Evolutionary conservation across 1,140 invertebrate species (phyloP).

Genomic region (Conus ventricosus): DNA sequence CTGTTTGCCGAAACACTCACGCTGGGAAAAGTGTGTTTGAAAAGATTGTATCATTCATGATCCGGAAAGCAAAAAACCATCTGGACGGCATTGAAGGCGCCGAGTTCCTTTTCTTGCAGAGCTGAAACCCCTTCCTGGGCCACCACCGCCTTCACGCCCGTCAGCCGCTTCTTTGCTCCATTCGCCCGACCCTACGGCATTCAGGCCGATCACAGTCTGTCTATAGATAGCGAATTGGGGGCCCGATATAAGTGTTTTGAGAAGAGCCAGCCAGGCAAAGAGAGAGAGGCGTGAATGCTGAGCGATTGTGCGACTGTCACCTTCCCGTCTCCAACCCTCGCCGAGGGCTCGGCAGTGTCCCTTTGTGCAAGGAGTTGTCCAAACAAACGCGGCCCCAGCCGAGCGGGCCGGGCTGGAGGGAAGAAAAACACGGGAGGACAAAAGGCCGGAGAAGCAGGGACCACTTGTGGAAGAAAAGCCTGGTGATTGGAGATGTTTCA

Average conservation of each 20-base stretch:
- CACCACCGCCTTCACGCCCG: too few species aligned
- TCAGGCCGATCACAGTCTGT: constrained; percentile 5
- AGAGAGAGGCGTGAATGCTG: constrained; percentile 8
- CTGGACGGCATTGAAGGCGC: not conserved
- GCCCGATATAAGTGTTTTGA: constrained; percentile 11
- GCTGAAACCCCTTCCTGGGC: too few species aligned
- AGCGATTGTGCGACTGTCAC: constrained; percentile 6
- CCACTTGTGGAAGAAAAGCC: not conserved
- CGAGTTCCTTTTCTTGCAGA: too few species aligned
- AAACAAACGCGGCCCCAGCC: not conserved
- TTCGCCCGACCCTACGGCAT: not conserved
- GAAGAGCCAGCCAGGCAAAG: constrained; percentile 6
- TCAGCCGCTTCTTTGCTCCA: not conserved
- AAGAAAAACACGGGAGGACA: constrained; percentile 4
- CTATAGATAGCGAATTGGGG: constrained; percentile 2
- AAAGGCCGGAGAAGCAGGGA: constrained; percentile 1
- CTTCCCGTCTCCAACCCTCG: not conserved
- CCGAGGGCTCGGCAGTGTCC: not conserved
- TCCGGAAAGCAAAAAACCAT: not conserved
- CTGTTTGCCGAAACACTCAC: constrained; percentile 13
- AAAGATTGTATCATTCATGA: constrained; percentile 19
- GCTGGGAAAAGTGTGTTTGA: constrained; percentile 14
- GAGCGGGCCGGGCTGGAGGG: not conserved
- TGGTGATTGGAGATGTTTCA: not conserved
- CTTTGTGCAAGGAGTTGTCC: not conserved